A percentile compares a stretch with the other conserved stretches of the same genome.
Evolutionary conservation across 2,113 vertebrate genomes (phyloP).

Genomic region (Electrona antarctica): DNA sequence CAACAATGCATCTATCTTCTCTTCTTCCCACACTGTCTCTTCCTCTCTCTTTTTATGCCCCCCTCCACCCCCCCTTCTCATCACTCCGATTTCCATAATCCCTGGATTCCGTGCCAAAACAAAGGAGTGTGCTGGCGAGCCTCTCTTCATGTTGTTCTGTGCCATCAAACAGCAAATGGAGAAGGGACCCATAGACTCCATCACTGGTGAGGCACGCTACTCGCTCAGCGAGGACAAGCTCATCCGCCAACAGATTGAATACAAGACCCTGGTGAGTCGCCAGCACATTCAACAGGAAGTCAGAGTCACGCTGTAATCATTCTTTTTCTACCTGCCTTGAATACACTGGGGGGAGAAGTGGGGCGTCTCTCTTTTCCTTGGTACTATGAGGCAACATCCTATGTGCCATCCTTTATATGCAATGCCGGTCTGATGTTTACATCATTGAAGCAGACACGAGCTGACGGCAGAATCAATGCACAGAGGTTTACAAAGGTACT

Average conservation of each 20-base stretch:
- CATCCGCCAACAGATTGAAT: slow-evolving; percentile 95
- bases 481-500: background rate
- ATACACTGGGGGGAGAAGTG: background rate
- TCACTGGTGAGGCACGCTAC: slow-evolving; percentile 93
- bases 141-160: slow-evolving; percentile 95
- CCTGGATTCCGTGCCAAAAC: slow-evolving; percentile 43
- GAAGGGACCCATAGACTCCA: slow-evolving; percentile 93
- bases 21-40: slow-evolving; percentile 7
- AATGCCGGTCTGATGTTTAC: slow-evolving; percentile 2
- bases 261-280: slow-evolving; percentile 91
- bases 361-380: background rate
- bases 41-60: background rate
- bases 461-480: background rate
- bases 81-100: slow-evolving; percentile 51
- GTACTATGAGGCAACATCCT: background rate
- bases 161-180: slow-evolving; percentile 99
- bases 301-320: background rate
- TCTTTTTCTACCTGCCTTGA: slow-evolving; percentile 10
- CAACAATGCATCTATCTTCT: slow-evolving; percentile 21
- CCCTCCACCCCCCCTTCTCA: background rate
- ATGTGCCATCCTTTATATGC: background rate
- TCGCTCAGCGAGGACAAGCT: slow-evolving; percentile 95
- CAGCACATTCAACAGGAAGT: slow-evolving; percentile 9
- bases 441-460: slow-evolving; percentile 11
- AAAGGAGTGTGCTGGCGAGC: slow-evolving; percentile 93